Evolutionary conservation across 2,113 vertebrate species (phyloP), one percentile per base, ranked within the genome.

Genomic region (Dolichallabes microphthalmus): DNA sequence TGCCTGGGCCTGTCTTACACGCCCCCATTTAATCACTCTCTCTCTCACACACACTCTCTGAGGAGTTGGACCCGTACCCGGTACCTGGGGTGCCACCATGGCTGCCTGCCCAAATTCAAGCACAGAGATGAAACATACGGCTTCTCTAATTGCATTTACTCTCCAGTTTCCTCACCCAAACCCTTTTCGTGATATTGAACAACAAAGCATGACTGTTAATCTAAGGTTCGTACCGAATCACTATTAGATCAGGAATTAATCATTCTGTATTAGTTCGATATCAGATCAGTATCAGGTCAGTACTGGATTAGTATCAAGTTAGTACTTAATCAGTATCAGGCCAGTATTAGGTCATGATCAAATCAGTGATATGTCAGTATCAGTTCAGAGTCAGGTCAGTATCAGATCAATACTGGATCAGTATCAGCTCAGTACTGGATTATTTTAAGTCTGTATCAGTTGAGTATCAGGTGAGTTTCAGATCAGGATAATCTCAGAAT

Each of bases 1-100:
- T 86, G 87, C 68, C 88, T 82, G 79, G 83, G 82, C 74, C 58
- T 27, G 80, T 52, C 20, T 82, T 78, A 52, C 68, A 57, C 35
- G 12, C n/a, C 60, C n/a, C 61, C 32, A 35, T 74, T 86, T 80
- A 55, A 86, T 86, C 27, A 83, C 53, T 53, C 30, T 82, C 84
- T 61, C 61, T 8, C 45, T 19, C 52, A 19, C 53, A 19, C 53
- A 68, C 83, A 53, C 35, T 25, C 32, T 63, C 39, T 32, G 50
- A 15, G 17, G 75, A 58, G 58, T 12, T 79, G 71, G 61, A 39
- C 3, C 25, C 11, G 20, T 53, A 27, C 76, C 55, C 76, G 22
- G 69, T 58, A 73, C 39, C 68, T 3, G 17, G 60, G 84, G 76
- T 78, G 76, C 57, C 69, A 71, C 53, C 10, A 57, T 74, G 75